Base-by-base conservation (phyloP, 2,888 invertebrate species). In the Sesia apiformis region DNA sequence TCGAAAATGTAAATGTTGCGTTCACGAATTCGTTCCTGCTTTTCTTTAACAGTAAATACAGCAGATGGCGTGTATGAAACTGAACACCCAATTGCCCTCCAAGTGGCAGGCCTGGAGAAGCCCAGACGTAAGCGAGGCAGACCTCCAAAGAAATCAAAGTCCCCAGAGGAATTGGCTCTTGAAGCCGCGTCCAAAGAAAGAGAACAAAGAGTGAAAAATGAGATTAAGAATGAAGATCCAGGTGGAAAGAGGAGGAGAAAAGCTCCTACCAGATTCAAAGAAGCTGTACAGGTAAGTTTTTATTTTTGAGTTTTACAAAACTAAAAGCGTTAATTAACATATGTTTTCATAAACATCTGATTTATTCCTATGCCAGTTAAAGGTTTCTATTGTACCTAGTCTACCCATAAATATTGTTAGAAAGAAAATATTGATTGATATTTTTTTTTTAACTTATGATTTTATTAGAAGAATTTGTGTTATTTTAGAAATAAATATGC, bases 61-160 rank as follows among this genome's bases (percentile, higher is more conserved):
- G 91, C 90, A 61, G 91, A 92, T 63, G 91, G 92, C 2, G 78
- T 93, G 50, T 94, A 93, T 74, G 88, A 92, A 56, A 81, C 90
- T 0, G 93, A 93, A 40, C 94, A 94, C 69, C 91, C 92, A 38
- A 86, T 93, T 61, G 80, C 92, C 3, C 76, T 94, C 23, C 90
- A 91, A 82, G 91, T 92, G 60, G 91, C 92, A 56, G 94, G 93
- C 1, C 72, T 93, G 38, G 92, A 91, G 40, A 93, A 91, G 63
- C 94, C 94, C 0, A 92, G 91, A 68, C 84, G 92, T 54, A 94
- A 94, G 76, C 83, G 94, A 40, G 94, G 94, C 4, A 85, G 94
- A 49, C 94, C 94, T 6, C 92, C 93, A 0, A 94, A 94, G 78
- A 86, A 81, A 60, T 73, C 60, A 58, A 84, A 86, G 59, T 66